Evolutionary conservation across 2,888 invertebrate species (phyloP).

Genomic region (Cataglyphis livida): DNA sequence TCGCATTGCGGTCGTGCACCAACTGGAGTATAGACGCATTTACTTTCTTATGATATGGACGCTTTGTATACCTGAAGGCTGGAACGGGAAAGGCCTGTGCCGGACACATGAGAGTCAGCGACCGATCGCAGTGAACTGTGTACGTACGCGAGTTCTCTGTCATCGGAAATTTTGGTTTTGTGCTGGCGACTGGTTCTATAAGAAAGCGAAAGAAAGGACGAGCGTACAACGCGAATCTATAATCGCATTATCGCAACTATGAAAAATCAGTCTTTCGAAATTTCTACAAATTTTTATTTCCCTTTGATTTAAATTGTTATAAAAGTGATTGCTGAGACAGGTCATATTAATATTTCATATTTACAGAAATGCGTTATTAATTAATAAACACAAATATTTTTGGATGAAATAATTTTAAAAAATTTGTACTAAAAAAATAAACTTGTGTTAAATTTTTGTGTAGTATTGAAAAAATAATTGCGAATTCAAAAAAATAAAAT

Average conservation of each 20-base stretch:
- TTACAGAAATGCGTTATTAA: not conserved
- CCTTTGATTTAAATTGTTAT: not conserved
- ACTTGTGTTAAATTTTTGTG: constrained; percentile 70
- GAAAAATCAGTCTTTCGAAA: not conserved
- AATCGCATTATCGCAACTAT: not conserved
- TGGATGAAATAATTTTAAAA: not conserved
- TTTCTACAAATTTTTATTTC: not conserved
- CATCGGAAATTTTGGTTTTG: constrained; percentile 83
- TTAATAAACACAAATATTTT: not conserved
- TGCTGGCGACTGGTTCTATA: constrained; percentile 85
- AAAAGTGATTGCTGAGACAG: constrained; percentile 60
- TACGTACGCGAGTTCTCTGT: constrained; percentile 84
- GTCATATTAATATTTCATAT: constrained; percentile 32
- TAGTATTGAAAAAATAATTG: not conserved
- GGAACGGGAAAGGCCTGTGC: constrained; percentile 89
- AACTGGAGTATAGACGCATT: constrained; percentile 20
- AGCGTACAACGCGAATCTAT: constrained; percentile 33
- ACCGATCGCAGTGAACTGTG: constrained; percentile 79
- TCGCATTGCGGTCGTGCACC: constrained; percentile 16
- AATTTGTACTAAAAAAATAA: not conserved
- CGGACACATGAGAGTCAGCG: constrained; percentile 90
- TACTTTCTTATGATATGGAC: constrained; percentile 23
- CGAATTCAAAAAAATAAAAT: not conserved
- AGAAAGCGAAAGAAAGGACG: constrained; percentile 59
- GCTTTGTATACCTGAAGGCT: constrained; percentile 79